Evolutionary conservation across 1,140 invertebrate genomes (phyloP).

Genomic region (Aporrectodea caliginosa): DNA sequence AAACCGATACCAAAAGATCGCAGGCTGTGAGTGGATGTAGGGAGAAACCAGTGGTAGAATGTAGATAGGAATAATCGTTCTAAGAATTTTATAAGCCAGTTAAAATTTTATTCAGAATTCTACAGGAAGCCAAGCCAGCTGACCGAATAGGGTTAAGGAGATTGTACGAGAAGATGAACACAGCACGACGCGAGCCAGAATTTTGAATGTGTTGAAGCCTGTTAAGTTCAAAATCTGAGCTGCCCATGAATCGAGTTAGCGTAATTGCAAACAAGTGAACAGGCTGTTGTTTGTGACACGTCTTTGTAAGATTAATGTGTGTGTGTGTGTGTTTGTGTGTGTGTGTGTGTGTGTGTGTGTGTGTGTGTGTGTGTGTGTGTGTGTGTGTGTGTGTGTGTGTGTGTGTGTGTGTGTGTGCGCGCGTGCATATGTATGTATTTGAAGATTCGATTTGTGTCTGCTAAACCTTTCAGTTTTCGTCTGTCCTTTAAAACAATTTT

Average conservation of each 20-base stretch:
- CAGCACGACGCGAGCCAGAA: background rate
- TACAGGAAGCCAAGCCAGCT: background rate
- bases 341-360: background rate
- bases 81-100: too few relatives aligned
- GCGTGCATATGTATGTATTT: too few relatives aligned
- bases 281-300: background rate
- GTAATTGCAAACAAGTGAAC: background rate
- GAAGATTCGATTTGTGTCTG: too few relatives aligned
- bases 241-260: too few relatives aligned
- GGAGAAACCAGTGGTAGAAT: too few relatives aligned
- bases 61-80: too few relatives aligned
- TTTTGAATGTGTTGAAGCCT: background rate
- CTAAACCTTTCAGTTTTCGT: too few relatives aligned
- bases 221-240: too few relatives aligned
- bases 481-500: too few relatives aligned
- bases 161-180: background rate
- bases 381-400: background rate
- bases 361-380: background rate
- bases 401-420: background rate
- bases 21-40: too few relatives aligned
- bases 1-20: too few relatives aligned
- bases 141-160: background rate
- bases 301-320: background rate
- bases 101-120: too few relatives aligned
- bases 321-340: background rate